These are phyloP conservation scores for Pollenia labialis DNA, from an alignment of 2,888 invertebrate genomes.

Conservation along the genomic window DNA sequence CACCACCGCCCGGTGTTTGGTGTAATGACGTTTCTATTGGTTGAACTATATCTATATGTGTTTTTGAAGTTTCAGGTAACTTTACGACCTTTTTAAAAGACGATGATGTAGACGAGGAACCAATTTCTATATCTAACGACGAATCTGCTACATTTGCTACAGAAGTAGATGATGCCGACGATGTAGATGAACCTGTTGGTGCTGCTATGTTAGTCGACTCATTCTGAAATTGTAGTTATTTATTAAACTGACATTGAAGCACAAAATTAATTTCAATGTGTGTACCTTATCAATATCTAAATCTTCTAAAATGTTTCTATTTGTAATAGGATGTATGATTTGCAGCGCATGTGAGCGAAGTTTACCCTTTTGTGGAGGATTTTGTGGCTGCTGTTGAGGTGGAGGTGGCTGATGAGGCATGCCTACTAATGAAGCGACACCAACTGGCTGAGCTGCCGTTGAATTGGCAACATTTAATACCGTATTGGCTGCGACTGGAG, in stretches of 20 bases:
- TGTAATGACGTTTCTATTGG: slow-evolving; percentile 29
- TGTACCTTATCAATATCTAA: slow-evolving; percentile 77
- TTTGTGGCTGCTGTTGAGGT: slow-evolving; percentile 70
- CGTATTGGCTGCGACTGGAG: slow-evolving; percentile 84
- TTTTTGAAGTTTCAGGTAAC: slow-evolving; percentile 44
- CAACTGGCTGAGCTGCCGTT: slow-evolving; percentile 76
- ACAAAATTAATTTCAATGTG: neutral
- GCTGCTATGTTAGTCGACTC: slow-evolving; percentile 12
- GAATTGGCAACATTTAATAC: slow-evolving; percentile 82
- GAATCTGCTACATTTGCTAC: slow-evolving; percentile 12
- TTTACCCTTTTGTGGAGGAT: slow-evolving; percentile 40
- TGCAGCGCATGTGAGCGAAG: slow-evolving; percentile 50
- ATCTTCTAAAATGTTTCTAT: slow-evolving; percentile 82
- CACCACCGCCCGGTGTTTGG: slow-evolving; percentile 21
- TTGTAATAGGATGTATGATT: slow-evolving; percentile 85
- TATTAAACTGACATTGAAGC: neutral
- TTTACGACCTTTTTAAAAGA: slow-evolving; percentile 63
- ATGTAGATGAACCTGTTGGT: slow-evolving; percentile 8
- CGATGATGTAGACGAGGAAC: slow-evolving; percentile 17
- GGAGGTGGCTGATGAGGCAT: slow-evolving; percentile 75
- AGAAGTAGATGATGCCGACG: slow-evolving; percentile 7
- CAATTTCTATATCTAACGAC: slow-evolving; percentile 29
- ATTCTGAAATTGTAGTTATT: slow-evolving; percentile 35
- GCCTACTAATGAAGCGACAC: slow-evolving; percentile 78
- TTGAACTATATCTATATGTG: slow-evolving; percentile 12